Evolutionary conservation across 2,888 invertebrate species (phyloP), one percentile per base, ranked within the genome.

Genomic region (Schizotus pectinicornis): DNA sequence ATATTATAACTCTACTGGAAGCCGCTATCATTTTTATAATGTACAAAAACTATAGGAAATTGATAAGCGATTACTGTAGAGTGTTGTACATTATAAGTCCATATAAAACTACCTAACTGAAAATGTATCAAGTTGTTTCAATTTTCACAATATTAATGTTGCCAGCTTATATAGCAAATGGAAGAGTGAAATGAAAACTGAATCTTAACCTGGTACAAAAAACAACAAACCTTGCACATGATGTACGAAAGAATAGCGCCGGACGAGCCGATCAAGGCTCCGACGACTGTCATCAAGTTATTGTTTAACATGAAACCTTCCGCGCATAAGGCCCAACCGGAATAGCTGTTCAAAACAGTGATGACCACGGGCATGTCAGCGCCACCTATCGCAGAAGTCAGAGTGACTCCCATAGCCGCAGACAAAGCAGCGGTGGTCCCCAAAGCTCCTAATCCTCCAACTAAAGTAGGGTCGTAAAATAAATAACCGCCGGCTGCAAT

Each of bases 321-420:
- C 6, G 94, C 95, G 79, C 95, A 95, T 59, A 95, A 82, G 13
- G 95, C 94, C 95, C 95, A 95, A 39, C 95, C 95, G 0, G 93
- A 93, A 81, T 95, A 95, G 74, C 91, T 92, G 85, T 95, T 95
- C 39, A 95, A 82, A 7, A 95, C 95, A 0, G 95, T 95, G 74
- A 95, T 94, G 2, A 94, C 94, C 1, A 95, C 94, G 0, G 94
- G 94, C 94, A 94, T 94, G 80, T 95, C 94, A 63, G 94, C 94
- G 65, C 94, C 94, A 83, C 95, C 94, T 73, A 95, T 95, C 45
- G 94, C 94, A 56, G 91, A 86, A 0, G 94, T 95, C 45, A 95
- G 84, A 1, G 94, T 95, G 35, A 94, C 86, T 0, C 94, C 94
- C 89, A 94, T 92, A 6, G 88, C 81, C 48, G 90, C 86, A 52